Conservation (phyloP, 1,140 invertebrate genomes). For the Lasaia peninsularis region DNA sequence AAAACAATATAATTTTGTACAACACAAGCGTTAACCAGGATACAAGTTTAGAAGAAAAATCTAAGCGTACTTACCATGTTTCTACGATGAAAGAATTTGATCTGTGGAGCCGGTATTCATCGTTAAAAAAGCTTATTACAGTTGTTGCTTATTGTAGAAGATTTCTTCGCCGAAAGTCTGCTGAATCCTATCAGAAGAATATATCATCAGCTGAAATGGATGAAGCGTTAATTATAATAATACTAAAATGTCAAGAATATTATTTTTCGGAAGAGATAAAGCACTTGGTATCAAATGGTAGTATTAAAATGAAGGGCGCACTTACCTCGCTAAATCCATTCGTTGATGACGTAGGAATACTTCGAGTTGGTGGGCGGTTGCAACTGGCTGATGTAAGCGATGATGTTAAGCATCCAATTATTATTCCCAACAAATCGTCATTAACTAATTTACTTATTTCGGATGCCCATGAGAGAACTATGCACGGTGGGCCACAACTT, state of each 20-base stretch:
- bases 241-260: conserved; percentile 15
- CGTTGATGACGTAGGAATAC: conserved; percentile 16
- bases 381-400: conserved; percentile 5
- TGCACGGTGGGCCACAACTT: conserved; percentile 26
- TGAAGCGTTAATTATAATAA: conserved; percentile 18
- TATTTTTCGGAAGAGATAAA: conserved; percentile 20
- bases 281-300: conserved; percentile 7
- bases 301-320: conserved; percentile 17
- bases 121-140: conserved; percentile 10
- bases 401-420: conserved; percentile 28
- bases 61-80: neutral
- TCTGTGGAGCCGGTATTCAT: conserved; percentile 18
- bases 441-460: conserved; percentile 21
- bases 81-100: conserved; percentile 10
- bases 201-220: conserved; percentile 12
- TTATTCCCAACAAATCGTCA: conserved; percentile 18
- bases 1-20: neutral
- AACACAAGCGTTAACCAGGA: conserved; percentile 7
- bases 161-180: conserved; percentile 4
- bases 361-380: conserved; percentile 23
- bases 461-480: conserved; percentile 22
- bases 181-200: neutral
- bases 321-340: conserved; percentile 26
- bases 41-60: conserved; percentile 20
- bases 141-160: conserved; percentile 22